Evolutionary conservation across 2,888 invertebrate species (phyloP).

Genomic region (Mystacides longicornis): DNA sequence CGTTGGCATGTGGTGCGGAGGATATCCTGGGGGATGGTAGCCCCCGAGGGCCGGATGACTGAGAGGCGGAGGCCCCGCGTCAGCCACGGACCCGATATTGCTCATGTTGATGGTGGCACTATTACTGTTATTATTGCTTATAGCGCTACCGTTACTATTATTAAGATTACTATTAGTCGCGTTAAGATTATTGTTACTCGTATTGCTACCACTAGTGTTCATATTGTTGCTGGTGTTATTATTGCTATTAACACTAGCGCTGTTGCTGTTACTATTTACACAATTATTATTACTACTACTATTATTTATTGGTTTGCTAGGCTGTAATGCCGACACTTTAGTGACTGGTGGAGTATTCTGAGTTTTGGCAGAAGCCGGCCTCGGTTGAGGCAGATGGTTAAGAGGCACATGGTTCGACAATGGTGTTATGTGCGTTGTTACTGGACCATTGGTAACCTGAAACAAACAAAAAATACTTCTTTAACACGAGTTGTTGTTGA

Average conservation of each 20-base stretch:
- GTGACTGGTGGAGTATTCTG: conserved; percentile 39
- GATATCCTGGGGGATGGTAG: conserved; percentile 48
- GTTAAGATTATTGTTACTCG: too few relatives aligned
- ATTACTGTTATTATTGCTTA: conserved; percentile 28
- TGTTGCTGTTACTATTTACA: conserved; percentile 25
- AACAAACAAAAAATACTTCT: conserved; percentile 27
- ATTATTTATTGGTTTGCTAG: conserved; percentile 28
- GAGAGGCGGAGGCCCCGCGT: conserved; percentile 40
- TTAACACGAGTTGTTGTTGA: too few relatives aligned
- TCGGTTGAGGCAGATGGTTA: conserved; percentile 25
- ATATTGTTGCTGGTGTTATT: too few relatives aligned
- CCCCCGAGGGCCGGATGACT: conserved; percentile 40
- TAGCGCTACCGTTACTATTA: conserved; percentile 24
- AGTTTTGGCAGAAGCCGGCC: conserved; percentile 41
- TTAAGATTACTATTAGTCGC: conserved; percentile 28
- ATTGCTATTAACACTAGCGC: too few relatives aligned
- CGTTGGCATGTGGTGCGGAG: conserved; percentile 35
- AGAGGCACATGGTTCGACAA: conserved; percentile 28
- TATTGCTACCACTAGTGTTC: too few relatives aligned
- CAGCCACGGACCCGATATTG: conserved; percentile 33
- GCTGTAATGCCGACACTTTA: conserved; percentile 28
- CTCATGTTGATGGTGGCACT: conserved; percentile 26
- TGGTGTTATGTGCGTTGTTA: conserved; percentile 32
- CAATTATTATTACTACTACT: conserved; percentile 27
- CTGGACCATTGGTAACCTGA: conserved; percentile 33